Conservation (phyloP, 2,888 invertebrate species). For the Saturnia japonica region DNA sequence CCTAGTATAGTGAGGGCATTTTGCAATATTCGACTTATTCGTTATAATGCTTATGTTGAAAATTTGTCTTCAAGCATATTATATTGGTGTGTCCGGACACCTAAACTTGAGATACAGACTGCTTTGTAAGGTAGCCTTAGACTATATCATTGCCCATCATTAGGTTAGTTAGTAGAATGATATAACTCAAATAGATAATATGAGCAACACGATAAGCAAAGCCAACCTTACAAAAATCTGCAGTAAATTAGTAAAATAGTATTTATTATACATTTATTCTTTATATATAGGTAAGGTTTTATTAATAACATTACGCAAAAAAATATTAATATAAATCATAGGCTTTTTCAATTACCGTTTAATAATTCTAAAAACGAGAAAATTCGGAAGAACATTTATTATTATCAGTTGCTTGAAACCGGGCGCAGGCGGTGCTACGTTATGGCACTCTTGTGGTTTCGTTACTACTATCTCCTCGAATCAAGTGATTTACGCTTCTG, state of each 20-base stretch:
- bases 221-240: too few species aligned
- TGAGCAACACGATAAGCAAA: too few species aligned
- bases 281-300: too few species aligned
- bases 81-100: not conserved
- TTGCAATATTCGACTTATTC: not conserved
- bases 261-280: too few species aligned
- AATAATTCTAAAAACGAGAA: slow-evolving; percentile 41
- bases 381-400: slow-evolving; percentile 57
- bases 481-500: slow-evolving; percentile 53
- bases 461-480: slow-evolving; percentile 56
- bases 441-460: slow-evolving; percentile 60
- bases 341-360: slow-evolving; percentile 28
- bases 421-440: slow-evolving; percentile 44
- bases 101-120: not conserved
- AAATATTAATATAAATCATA: slow-evolving; percentile 8
- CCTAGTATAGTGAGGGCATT: not conserved
- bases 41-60: not conserved
- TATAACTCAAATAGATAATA: too few species aligned
- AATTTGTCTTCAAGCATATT: not conserved
- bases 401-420: slow-evolving; percentile 52
- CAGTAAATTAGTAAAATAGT: too few species aligned
- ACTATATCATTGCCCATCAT: not conserved
- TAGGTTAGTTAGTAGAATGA: not conserved
- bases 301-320: not conserved
- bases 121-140: not conserved